Evolutionary conservation across 1,140 invertebrate genomes (phyloP), one percentile per base, ranked within the genome.

Genomic region (Aphelinus certus): DNA sequence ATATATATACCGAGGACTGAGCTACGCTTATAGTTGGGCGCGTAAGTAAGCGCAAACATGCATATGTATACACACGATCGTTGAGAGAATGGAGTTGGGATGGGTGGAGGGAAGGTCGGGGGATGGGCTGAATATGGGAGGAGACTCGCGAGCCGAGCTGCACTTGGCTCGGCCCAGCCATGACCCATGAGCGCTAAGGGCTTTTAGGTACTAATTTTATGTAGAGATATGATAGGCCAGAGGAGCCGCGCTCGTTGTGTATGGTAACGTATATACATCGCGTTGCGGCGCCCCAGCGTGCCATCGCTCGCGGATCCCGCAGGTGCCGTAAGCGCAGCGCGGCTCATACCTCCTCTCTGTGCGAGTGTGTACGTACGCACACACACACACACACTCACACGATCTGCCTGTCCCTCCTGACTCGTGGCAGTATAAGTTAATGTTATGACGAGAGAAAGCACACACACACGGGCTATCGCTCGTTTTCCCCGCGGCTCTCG

Each of bases 131-230:
- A 9, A 53, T 5, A 26, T 7, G 2, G 5, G 7, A 6, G n/a
- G 7, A 66, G 4, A 3, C 0, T 9, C 55, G 2, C 7, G 42
- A 7, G 42, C 56, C 56, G 47, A 73, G 71, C 63, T 60, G 71
- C 10, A 47, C 48, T 10, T 48, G 62, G 47, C 60, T 26, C 62
- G 58, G 57, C 75, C 73, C 71, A 65, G 73, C 63, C 77, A 73
- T 71, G 80, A 69, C 71, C 76, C 79, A 79, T 81, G 79, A 83
- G 82, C 65, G 67, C 77, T 58, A 81, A 83, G 82, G 79, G 83
- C 84, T 84, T 84, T 85, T 85, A 85, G 84, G 78, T 83, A 84
- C 84, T 85, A 85, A 85, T 85, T 85, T 85, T 85, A 84, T 85
- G 84, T 85, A 84, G 82, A 85, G 81, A 84, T 84, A 85, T 83